Evolutionary conservation across 2,797 vertebrate genomes (phyloP).

Genomic region (Anguilla pacifica): DNA sequence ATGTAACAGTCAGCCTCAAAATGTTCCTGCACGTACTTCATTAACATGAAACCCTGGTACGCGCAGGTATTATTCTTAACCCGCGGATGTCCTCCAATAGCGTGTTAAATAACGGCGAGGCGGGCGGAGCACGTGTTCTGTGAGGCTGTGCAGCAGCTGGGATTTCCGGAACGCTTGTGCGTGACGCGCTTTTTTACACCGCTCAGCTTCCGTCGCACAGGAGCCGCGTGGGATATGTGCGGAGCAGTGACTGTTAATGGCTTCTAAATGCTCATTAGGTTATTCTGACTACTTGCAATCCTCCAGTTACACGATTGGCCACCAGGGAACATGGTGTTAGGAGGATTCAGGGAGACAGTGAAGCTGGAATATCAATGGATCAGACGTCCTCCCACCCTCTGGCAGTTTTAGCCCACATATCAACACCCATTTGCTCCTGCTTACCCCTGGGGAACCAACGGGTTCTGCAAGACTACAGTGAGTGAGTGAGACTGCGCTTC

Average conservation of each 20-base stretch:
- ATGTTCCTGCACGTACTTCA: neutral
- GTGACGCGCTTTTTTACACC: neutral
- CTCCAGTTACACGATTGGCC: conserved; percentile 23
- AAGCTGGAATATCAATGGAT: neutral
- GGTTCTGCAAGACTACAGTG: neutral
- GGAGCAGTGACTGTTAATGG: conserved; percentile 16
- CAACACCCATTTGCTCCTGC: neutral
- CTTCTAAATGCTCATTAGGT: conserved; percentile 28
- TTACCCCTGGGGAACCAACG: neutral
- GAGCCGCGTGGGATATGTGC: conserved; percentile 1
- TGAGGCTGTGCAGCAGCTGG: neutral
- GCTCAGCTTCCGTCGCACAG: neutral
- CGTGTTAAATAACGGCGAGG: neutral
- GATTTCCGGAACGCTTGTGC: neutral
- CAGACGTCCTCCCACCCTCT: neutral
- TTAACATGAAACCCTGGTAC: neutral
- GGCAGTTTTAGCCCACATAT: neutral
- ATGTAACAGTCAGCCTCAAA: conserved; percentile 12
- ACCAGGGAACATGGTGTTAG: neutral
- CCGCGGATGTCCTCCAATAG: neutral
- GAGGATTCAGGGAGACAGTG: neutral
- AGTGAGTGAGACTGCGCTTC: neutral
- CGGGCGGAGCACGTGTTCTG: neutral
- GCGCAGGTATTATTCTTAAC: neutral
- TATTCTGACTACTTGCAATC: conserved; percentile 4